Conservation (phyloP, 2,113 vertebrate genomes). For the Cyrtonyx montezumae region DNA sequence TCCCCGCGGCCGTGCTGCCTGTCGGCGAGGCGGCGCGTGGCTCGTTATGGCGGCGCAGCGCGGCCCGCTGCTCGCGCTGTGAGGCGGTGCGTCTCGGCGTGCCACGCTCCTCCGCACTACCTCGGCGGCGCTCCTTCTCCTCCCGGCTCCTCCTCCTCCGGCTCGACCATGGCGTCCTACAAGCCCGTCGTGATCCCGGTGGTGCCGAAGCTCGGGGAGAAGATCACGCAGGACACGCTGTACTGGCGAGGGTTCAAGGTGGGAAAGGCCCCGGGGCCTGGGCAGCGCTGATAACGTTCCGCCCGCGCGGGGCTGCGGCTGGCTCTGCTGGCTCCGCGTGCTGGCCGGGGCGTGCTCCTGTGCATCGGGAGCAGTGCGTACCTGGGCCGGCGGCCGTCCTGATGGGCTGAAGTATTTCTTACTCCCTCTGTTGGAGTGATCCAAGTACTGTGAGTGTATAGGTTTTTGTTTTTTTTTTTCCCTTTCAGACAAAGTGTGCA, state of each 20-base stretch:
- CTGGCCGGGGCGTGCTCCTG: not conserved
- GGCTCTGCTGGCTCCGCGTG: not conserved
- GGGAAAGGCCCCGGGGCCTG: not conserved
- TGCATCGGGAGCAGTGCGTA: too few relatives aligned
- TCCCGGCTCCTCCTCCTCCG: accelerated
- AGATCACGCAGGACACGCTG: conserved; percentile 91
- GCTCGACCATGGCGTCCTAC: conserved; percentile 81
- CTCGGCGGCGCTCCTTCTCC: not conserved
- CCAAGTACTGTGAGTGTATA: accelerated
- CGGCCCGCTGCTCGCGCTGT: not conserved
- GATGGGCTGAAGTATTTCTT: accelerated
- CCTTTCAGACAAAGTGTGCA: accelerated
- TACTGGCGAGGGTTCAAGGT: conserved; percentile 97
- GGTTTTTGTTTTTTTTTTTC: not conserved
- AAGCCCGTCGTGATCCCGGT: conserved; percentile 87
- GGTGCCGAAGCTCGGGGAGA: conserved; percentile 90
- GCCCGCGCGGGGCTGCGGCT: too few relatives aligned
- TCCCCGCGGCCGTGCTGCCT: accelerated
- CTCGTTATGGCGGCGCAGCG: not conserved
- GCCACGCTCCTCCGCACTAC: too few relatives aligned
- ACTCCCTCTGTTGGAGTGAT: accelerated
- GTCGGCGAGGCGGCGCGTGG: accelerated
- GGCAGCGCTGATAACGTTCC: not conserved
- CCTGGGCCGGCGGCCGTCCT: accelerated
- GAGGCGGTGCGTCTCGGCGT: too few relatives aligned